These are phyloP conservation scores for Sebastes itinus DNA, from an alignment of 2,797 vertebrate genomes.

Conservation along the genomic window DNA sequence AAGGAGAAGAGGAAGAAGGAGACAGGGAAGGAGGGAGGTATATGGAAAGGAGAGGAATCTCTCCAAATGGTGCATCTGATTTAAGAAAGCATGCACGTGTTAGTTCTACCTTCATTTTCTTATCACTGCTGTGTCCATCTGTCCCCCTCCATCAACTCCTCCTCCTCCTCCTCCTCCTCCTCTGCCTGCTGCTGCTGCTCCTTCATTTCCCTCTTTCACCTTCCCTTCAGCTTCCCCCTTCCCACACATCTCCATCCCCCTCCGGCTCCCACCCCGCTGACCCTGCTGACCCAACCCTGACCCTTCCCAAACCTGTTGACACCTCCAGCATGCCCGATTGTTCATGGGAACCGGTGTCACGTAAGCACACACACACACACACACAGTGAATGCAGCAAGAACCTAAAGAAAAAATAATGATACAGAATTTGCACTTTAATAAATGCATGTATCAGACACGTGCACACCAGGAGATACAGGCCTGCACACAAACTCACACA, in stretches of 20 bases:
- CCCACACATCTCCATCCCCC: constrained; percentile 8
- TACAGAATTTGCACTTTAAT: neutral
- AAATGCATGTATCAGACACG: neutral
- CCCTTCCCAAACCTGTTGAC: constrained; percentile 71
- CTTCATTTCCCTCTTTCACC: constrained; percentile 43
- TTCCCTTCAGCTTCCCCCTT: constrained; percentile 33
- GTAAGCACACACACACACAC: constrained; percentile 1
- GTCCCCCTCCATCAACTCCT: constrained; percentile 69
- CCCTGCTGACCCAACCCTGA: constrained; percentile 70
- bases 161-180: constrained; percentile 46
- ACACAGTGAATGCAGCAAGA: neutral
- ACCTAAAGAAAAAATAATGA: neutral
- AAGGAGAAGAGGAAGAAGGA: neutral
- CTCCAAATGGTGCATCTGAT: constrained; percentile 48
- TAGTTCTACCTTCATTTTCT: constrained; percentile 53
- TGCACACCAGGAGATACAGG: neutral
- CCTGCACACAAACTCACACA: neutral
- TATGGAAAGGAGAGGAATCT: neutral
- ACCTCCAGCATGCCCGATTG: constrained; percentile 74
- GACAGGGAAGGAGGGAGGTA: neutral
- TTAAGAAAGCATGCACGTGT: constrained; percentile 55
- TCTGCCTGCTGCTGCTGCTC: constrained; percentile 1
- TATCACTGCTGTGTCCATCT: constrained; percentile 72
- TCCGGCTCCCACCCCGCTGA: constrained; percentile 19
- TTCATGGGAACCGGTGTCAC: constrained; percentile 77